phyloP scores from a whole-genome alignment of 2,797 vertebrate species.

The Acrossocheilus wenchowensis region DNA sequence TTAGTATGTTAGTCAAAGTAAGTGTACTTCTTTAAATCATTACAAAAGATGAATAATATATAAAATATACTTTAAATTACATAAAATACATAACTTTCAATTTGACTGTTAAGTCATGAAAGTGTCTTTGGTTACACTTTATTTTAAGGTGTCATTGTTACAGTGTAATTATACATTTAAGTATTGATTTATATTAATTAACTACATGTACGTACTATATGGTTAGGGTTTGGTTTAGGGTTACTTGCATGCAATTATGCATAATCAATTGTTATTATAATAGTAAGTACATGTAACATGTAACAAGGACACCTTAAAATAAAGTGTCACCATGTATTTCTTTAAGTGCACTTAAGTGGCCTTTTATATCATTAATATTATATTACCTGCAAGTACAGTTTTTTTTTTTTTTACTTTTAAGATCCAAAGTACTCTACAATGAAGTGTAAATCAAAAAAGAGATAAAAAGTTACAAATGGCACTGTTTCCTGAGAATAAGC shows the following conservation, averaged over 20 bases:
- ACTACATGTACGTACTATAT: neutral
- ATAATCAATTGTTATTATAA: neutral
- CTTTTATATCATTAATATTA: neutral
- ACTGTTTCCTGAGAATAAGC: neutral
- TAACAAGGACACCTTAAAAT: neutral
- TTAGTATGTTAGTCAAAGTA: neutral
- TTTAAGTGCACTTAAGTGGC: neutral
- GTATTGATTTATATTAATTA: neutral
- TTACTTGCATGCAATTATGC: neutral
- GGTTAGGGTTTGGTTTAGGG: neutral
- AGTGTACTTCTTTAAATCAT: neutral
- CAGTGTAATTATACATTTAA: neutral
- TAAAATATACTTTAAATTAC: neutral
- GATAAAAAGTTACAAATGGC: neutral
- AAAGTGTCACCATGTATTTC: too few species aligned
- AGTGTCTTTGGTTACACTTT: too few species aligned
- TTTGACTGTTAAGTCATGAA: neutral
- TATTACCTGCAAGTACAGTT: neutral
- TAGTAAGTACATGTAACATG: neutral
- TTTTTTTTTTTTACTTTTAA: too few species aligned
- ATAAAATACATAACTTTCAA: neutral
- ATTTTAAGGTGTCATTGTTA: too few species aligned
- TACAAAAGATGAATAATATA: neutral
- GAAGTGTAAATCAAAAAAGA: neutral
- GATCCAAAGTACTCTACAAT: neutral